These are phyloP conservation scores for Drosophila conformis DNA, from an alignment of 2,888 invertebrate species.

Conservation along the genomic window DNA sequence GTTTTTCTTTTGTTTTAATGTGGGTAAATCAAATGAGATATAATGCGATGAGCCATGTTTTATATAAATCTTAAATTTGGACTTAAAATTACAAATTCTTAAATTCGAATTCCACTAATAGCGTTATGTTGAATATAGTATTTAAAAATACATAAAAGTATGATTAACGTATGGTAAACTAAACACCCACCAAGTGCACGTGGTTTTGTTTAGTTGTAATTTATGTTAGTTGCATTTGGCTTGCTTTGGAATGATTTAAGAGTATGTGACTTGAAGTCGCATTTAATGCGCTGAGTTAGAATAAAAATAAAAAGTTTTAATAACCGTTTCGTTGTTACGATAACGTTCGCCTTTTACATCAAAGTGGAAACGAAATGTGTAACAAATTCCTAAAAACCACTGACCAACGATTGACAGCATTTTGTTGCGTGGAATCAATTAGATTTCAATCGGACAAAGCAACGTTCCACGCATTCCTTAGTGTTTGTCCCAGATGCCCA, in stretches of 20 bases:
- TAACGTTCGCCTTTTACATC: constrained; percentile 54
- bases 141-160: background rate
- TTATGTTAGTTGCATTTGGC: background rate
- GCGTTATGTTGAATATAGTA: background rate
- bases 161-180: background rate
- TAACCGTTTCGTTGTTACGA: constrained; percentile 33
- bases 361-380: constrained; percentile 56
- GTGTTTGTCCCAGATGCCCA: constrained; percentile 48
- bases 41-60: background rate
- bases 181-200: background rate
- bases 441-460: constrained; percentile 66
- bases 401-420: constrained; percentile 64
- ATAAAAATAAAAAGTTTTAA: constrained; percentile 23
- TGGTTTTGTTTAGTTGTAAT: background rate
- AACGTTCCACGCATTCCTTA: constrained; percentile 61
- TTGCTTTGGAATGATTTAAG: constrained; percentile 19
- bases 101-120: background rate
- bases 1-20: background rate
- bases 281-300: constrained; percentile 16
- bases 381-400: constrained; percentile 58
- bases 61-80: background rate
- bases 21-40: background rate
- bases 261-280: constrained; percentile 26
- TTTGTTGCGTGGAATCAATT: constrained; percentile 64
- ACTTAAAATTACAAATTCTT: background rate